phyloP scores from a whole-genome alignment of 1,140 invertebrate genomes.

The Amphibalanus amphitrite region DNA sequence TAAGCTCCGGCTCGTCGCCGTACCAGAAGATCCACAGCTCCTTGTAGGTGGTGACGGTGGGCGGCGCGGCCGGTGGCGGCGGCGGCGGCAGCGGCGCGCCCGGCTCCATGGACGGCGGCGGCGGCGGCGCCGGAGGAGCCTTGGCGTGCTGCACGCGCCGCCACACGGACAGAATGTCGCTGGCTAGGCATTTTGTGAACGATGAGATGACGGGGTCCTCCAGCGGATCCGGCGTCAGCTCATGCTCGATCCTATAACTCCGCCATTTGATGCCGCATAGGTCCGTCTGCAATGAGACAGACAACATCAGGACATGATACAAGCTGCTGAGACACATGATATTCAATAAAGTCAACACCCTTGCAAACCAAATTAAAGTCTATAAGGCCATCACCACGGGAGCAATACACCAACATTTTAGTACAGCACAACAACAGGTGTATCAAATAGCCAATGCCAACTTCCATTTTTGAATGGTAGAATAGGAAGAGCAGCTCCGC shows the following conservation, averaged over 20 bases:
- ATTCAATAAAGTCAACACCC: too few relatives aligned
- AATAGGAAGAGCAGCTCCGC: too few relatives aligned
- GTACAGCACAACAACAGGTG: too few relatives aligned
- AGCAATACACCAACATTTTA: too few relatives aligned
- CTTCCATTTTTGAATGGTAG: too few relatives aligned
- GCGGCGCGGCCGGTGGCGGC: slow-evolving; percentile 16
- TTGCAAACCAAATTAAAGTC: too few relatives aligned
- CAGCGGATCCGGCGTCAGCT: slow-evolving; percentile 42
- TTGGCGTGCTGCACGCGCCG: slow-evolving; percentile 36
- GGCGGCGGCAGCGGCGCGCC: slow-evolving; percentile 13
- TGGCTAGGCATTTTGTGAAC: slow-evolving; percentile 79
- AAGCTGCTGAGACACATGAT: too few relatives aligned
- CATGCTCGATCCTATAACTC: slow-evolving; percentile 13
- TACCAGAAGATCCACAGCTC: slow-evolving; percentile 99
- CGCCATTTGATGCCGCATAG: slow-evolving; percentile 98
- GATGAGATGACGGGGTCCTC: slow-evolving; percentile 85
- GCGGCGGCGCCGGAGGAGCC: slow-evolving; percentile 32
- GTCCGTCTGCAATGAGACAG: slow-evolving; percentile 86
- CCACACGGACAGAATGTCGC: slow-evolving; percentile 93
- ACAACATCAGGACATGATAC: too few relatives aligned
- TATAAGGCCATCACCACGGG: too few relatives aligned
- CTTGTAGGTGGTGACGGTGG: slow-evolving; percentile 40
- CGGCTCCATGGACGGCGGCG: slow-evolving; percentile 51
- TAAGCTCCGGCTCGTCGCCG: slow-evolving; percentile 76
- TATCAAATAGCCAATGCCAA: too few relatives aligned